These are phyloP conservation scores for Tinamus major DNA, from an alignment of 2,797 vertebrate genomes.

Conservation along the genomic window DNA sequence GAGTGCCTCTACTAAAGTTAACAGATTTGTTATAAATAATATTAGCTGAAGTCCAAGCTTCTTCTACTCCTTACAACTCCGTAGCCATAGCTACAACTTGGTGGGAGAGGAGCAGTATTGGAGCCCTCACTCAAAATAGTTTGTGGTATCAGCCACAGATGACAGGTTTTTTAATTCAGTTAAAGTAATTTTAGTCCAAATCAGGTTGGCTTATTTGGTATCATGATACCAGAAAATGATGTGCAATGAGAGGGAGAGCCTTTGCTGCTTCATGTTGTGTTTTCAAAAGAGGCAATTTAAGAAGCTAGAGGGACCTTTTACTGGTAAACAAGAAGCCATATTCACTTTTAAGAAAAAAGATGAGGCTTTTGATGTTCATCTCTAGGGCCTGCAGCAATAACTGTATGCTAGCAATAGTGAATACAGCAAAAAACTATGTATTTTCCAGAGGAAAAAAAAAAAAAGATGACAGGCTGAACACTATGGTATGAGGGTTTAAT, in stretches of 20 bases:
- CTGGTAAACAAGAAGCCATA: not conserved
- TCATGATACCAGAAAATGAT: not conserved
- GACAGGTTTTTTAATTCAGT: not conserved
- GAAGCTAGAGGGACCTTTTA: not conserved
- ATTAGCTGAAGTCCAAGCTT: not conserved
- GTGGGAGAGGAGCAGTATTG: accelerated
- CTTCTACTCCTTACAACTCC: not conserved
- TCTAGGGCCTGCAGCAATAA: not conserved
- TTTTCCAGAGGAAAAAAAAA: not conserved
- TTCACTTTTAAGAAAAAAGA: not conserved
- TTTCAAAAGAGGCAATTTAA: not conserved
- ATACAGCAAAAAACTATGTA: not conserved
- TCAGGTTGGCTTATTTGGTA: not conserved
- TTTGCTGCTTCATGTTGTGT: not conserved
- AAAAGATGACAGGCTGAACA: not conserved
- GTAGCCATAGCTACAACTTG: not conserved
- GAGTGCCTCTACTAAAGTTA: not conserved
- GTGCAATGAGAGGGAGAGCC: not conserved
- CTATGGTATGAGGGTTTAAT: not conserved
- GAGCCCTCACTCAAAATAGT: not conserved
- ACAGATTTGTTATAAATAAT: not conserved
- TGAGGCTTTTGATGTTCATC: not conserved
- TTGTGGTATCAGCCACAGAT: not conserved
- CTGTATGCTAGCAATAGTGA: not conserved
- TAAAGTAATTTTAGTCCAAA: not conserved